Percentiles rank a stretch among this genome's conserved stretches.
Evolutionary conservation across 2,888 invertebrate genomes (phyloP).

Genomic region (Zygaena filipendulae): DNA sequence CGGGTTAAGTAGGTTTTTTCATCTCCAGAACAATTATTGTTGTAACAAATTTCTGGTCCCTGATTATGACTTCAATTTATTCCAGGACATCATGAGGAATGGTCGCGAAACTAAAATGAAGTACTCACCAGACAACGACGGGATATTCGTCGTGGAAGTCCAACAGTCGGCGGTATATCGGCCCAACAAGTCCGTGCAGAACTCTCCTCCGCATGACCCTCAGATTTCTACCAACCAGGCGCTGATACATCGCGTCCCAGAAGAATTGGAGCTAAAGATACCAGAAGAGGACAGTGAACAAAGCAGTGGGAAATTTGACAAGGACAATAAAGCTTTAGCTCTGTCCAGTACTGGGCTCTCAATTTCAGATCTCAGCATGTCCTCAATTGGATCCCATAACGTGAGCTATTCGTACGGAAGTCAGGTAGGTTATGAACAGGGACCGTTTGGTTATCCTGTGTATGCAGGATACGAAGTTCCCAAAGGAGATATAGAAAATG

Average conservation of each 20-base stretch:
- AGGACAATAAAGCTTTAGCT: slow-evolving; percentile 58
- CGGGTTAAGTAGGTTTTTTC: too few relatives aligned
- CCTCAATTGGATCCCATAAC: slow-evolving; percentile 76
- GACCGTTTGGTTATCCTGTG: slow-evolving; percentile 75
- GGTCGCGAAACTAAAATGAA: slow-evolving; percentile 81
- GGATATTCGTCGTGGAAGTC: slow-evolving; percentile 80
- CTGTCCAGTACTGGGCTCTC: slow-evolving; percentile 80
- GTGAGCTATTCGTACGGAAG: slow-evolving; percentile 83
- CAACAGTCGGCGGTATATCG: slow-evolving; percentile 52
- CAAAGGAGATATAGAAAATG: slow-evolving; percentile 38
- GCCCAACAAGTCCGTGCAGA: slow-evolving; percentile 39
- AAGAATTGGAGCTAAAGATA: slow-evolving; percentile 40
- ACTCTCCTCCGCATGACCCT: slow-evolving; percentile 42
- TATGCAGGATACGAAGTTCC: slow-evolving; percentile 69
- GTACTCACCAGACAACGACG: slow-evolving; percentile 77
- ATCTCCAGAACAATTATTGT: too few relatives aligned
- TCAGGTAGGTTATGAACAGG: slow-evolving; percentile 80
- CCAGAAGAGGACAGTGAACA: slow-evolving; percentile 42
- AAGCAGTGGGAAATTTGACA: slow-evolving; percentile 35
- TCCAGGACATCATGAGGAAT: slow-evolving; percentile 76
- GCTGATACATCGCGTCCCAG: slow-evolving; percentile 51
- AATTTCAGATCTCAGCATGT: slow-evolving; percentile 82
- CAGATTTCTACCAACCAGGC: slow-evolving; percentile 61
- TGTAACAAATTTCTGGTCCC: too few relatives aligned
- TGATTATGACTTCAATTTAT: too few relatives aligned